Percentiles rank a stretch among this genome's conserved stretches.
Conservation (phyloP, 2,888 invertebrate species). For the Netelia virgata region DNA sequence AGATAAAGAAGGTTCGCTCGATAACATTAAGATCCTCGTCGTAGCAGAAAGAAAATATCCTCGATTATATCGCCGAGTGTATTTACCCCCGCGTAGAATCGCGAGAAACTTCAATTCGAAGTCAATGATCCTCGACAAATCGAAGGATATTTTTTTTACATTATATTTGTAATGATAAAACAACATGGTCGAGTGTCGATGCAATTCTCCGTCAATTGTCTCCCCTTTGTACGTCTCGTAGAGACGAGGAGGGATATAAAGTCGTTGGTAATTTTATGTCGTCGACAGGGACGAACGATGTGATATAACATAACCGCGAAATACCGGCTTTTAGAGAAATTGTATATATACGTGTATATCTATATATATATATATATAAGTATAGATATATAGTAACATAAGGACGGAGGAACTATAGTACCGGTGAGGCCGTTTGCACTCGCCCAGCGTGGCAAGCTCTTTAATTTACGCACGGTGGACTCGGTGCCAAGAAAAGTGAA, state of each 20-base stretch:
- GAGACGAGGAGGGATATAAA: neutral
- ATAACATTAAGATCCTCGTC: conserved; percentile 14
- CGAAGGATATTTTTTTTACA: conserved; percentile 3
- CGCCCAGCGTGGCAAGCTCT: conserved; percentile 15
- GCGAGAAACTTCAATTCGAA: conserved; percentile 4
- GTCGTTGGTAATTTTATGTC: conserved; percentile 21
- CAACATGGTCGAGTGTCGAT: neutral
- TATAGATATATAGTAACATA: neutral
- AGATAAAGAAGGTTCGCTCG: conserved; percentile 15
- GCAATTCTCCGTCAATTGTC: neutral
- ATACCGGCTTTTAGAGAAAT: neutral
- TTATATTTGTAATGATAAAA: neutral
- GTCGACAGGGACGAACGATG: neutral
- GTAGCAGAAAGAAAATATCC: neutral
- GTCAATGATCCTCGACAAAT: conserved; percentile 23
- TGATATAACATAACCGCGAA: conserved; percentile 4
- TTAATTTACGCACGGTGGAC: conserved; percentile 52
- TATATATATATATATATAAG: neutral
- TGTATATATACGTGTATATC: neutral
- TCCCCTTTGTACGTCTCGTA: neutral
- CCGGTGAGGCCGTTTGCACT: conserved; percentile 2
- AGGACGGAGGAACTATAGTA: neutral
- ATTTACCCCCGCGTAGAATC: neutral
- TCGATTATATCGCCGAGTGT: neutral
- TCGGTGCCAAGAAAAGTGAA: conserved; percentile 53